phyloP scores from a whole-genome alignment of 2,797 vertebrate species.

The Melanitta fusca region DNA sequence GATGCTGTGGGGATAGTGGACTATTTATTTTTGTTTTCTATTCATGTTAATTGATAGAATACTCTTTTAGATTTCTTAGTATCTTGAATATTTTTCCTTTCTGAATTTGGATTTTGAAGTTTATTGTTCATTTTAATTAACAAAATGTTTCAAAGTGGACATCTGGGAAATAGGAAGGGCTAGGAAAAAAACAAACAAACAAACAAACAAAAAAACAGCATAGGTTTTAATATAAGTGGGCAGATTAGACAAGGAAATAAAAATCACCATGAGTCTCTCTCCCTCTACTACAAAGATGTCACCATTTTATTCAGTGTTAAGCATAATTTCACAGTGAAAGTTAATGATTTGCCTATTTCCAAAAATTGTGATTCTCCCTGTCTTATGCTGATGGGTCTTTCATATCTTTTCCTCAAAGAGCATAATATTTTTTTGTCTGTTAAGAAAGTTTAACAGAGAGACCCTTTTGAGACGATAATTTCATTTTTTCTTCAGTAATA shows the following conservation, averaged over 20 bases:
- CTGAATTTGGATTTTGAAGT: not conserved
- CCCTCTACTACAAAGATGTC: not conserved
- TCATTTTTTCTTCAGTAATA: not conserved
- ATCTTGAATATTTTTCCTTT: not conserved
- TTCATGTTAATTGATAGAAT: constrained; percentile 16
- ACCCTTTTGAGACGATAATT: not conserved
- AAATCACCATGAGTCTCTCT: not conserved
- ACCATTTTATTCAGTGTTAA: accelerated
- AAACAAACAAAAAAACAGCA: not conserved
- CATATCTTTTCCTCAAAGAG: not conserved
- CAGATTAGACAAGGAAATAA: not conserved
- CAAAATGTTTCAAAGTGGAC: not conserved
- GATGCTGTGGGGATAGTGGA: not conserved
- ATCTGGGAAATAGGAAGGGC: not conserved
- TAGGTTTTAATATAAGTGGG: not conserved
- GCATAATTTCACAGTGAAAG: not conserved
- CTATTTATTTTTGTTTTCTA: constrained; percentile 25
- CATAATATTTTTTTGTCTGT: not conserved
- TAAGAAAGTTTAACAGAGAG: not conserved
- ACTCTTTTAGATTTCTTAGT: not conserved
- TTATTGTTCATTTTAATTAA: not conserved
- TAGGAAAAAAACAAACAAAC: not conserved
- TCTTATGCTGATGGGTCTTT: not conserved
- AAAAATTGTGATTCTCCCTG: not conserved
- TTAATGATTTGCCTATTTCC: not conserved